These are phyloP conservation scores for Bicyclus anynana DNA, from an alignment of 1,140 invertebrate genomes.

Conservation along the genomic window DNA sequence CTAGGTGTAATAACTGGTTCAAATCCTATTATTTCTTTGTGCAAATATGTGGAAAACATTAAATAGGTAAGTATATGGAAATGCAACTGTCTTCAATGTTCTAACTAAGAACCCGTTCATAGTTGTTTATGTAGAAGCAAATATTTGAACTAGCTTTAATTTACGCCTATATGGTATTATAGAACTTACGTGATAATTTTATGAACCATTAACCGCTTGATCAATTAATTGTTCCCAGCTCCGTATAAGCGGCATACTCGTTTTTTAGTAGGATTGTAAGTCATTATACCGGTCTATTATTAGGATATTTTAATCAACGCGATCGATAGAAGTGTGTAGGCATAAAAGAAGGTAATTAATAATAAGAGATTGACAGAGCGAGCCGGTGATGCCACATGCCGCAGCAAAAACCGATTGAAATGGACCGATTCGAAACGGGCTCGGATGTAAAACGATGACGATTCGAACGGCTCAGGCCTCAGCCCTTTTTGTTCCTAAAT, in stretches of 20 bases:
- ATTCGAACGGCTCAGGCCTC: conserved; percentile 45
- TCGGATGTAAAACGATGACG: conserved; percentile 58
- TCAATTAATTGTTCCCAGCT: conserved; percentile 45
- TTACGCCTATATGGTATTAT: neutral
- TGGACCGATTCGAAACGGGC: conserved; percentile 69
- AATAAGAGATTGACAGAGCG: conserved; percentile 61
- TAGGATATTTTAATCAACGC: conserved; percentile 73
- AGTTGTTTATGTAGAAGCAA: too few relatives aligned
- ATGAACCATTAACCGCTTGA: conserved; percentile 1
- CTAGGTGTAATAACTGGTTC: too few relatives aligned
- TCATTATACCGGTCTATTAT: conserved; percentile 68
- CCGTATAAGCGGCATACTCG: conserved; percentile 21
- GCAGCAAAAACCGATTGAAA: conserved; percentile 68
- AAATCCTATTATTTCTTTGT: too few relatives aligned
- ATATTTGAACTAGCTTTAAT: neutral
- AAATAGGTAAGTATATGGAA: too few relatives aligned
- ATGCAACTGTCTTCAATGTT: too few relatives aligned
- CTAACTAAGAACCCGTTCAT: too few relatives aligned
- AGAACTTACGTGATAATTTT: neutral
- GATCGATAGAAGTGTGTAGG: conserved; percentile 59
- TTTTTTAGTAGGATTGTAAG: conserved; percentile 44
- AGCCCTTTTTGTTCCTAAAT: conserved; percentile 56
- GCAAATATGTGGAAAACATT: too few relatives aligned
- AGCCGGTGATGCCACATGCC: conserved; percentile 66
- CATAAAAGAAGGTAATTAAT: conserved; percentile 75